A percentile compares a stretch with the other conserved stretches of the same genome.
Conservation (phyloP, 1,140 invertebrate species). For the Eubasilissa regina region DNA sequence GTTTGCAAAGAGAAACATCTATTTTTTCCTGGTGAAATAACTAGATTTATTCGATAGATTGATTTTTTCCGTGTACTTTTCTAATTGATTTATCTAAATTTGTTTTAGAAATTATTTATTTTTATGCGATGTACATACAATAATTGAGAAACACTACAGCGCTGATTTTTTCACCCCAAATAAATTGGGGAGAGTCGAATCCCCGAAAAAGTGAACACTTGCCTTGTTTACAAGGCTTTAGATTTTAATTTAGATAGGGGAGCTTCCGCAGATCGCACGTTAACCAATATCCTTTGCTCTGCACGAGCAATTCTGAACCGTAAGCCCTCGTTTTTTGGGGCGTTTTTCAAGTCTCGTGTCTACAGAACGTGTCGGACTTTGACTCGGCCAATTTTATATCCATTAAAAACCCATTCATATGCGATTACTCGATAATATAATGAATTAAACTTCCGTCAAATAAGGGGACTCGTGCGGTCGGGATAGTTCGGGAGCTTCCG, state of each 20-base stretch:
- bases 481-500: not conserved
- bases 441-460: slow-evolving; percentile 59
- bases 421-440: slow-evolving; percentile 74
- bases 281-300: not conserved
- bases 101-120: too few relatives aligned
- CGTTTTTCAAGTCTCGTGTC: not conserved
- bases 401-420: slow-evolving; percentile 74
- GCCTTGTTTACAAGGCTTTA: slow-evolving; percentile 75
- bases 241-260: slow-evolving; percentile 76
- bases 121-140: not conserved
- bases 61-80: too few relatives aligned
- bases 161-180: slow-evolving; percentile 38
- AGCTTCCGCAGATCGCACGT: slow-evolving; percentile 42
- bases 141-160: slow-evolving; percentile 10
- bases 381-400: slow-evolving; percentile 63
- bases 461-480: slow-evolving; percentile 9
- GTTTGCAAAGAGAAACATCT: too few relatives aligned
- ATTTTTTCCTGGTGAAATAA: too few relatives aligned
- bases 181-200: slow-evolving; percentile 36
- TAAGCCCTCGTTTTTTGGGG: not conserved
- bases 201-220: slow-evolving; percentile 75
- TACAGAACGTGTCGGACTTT: not conserved
- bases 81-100: too few relatives aligned
- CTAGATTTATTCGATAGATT: too few relatives aligned
- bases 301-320: not conserved